phyloP scores from a whole-genome alignment of 2,888 invertebrate species.

The Eilema caniola region DNA sequence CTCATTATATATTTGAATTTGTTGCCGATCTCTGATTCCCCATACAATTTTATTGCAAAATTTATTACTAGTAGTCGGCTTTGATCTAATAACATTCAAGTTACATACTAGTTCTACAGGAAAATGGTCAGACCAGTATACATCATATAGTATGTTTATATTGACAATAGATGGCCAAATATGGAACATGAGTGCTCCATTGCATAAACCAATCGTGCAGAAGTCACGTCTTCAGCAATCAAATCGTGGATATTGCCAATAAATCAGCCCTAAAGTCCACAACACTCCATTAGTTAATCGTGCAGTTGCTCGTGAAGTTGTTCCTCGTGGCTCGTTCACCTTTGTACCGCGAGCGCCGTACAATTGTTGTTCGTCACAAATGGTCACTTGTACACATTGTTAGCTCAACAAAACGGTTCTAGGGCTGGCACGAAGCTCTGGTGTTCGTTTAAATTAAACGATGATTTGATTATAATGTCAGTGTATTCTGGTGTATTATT shows the following conservation, averaged over 20 bases:
- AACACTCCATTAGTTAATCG: constrained; percentile 1
- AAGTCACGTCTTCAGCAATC: neutral
- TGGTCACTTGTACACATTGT: constrained; percentile 15
- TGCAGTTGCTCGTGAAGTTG: neutral
- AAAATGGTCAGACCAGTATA: no score
- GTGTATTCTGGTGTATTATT: no score
- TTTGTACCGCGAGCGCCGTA: constrained; percentile 5
- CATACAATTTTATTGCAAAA: no score
- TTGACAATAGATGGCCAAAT: no score
- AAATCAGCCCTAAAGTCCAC: neutral
- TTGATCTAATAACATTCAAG: no score
- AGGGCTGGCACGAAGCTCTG: constrained; percentile 2
- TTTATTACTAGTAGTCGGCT: no score
- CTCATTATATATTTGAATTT: no score
- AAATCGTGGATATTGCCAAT: neutral
- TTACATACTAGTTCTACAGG: no score
- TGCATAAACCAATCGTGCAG: neutral
- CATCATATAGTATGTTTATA: no score
- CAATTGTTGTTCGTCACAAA: constrained; percentile 8
- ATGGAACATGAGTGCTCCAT: no score
- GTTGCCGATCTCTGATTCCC: no score
- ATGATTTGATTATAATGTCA: neutral
- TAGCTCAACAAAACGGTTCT: constrained; percentile 5
- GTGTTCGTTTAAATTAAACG: neutral
- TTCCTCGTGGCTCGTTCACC: constrained; percentile 2